A percentile compares a stretch with the other conserved stretches of the same genome.
Conservation (phyloP, 1,140 invertebrate genomes). For the Physella acuta region DNA sequence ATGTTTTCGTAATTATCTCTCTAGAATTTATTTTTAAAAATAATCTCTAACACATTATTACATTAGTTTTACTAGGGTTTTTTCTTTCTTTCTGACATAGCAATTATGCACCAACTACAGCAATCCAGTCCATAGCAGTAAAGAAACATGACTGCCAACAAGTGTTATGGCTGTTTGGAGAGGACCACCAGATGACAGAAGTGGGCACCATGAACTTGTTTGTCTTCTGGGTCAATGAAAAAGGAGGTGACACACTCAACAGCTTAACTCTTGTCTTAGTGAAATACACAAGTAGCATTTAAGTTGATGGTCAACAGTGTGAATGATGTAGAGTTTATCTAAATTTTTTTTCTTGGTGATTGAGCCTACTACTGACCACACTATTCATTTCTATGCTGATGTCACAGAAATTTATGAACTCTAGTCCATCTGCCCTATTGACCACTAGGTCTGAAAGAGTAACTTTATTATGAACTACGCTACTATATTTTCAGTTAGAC, state of each 20-base stretch:
- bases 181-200: conserved; percentile 93
- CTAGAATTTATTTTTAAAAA: background rate
- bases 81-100: conserved; percentile 40
- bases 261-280: background rate
- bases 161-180: conserved; percentile 95
- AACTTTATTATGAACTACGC: too few species aligned
- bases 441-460: too few species aligned
- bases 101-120: conserved; percentile 67
- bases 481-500: too few species aligned
- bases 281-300: background rate
- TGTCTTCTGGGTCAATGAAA: conserved; percentile 81
- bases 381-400: too few species aligned
- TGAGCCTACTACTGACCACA: too few species aligned
- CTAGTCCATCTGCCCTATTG: too few species aligned
- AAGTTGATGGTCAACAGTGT: too few species aligned
- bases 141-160: conserved; percentile 83
- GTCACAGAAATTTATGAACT: too few species aligned
- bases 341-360: too few species aligned
- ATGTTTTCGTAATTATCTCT: background rate
- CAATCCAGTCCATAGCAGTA: conserved; percentile 70
- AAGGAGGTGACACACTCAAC: conserved; percentile 73
- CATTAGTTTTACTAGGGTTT: too few species aligned
- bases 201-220: conserved; percentile 99
- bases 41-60: background rate
- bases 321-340: too few species aligned